Conservation (phyloP, 2,888 invertebrate species). For the Lasioglossum morio region DNA sequence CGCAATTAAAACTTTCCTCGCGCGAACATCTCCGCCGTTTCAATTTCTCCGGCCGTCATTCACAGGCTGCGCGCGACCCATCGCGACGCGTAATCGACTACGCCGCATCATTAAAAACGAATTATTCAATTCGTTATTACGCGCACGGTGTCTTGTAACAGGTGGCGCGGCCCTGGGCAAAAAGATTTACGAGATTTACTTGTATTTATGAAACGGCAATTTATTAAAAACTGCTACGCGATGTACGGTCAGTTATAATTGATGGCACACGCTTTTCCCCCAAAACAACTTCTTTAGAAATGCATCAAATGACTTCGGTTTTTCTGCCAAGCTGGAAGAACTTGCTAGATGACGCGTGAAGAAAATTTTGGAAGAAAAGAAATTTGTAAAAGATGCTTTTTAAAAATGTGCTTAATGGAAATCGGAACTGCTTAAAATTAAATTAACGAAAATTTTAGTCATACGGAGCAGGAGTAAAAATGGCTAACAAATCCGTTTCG, state of each 20-base stretch:
- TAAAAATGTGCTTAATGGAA: too few relatives aligned
- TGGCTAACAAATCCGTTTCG: too few relatives aligned
- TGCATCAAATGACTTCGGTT: too few relatives aligned
- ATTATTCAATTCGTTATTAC: slow-evolving; percentile 19
- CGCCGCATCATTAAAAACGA: slow-evolving; percentile 40
- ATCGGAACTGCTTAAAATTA: too few relatives aligned
- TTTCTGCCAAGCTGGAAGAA: too few relatives aligned
- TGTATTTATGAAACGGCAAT: background rate
- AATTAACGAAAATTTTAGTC: too few relatives aligned
- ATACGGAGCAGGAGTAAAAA: too few relatives aligned
- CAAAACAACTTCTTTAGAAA: too few relatives aligned
- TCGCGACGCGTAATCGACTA: slow-evolving; percentile 26
- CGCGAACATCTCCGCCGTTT: slow-evolving; percentile 54
- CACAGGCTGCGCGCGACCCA: slow-evolving; percentile 43
- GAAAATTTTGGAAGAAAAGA: too few relatives aligned
- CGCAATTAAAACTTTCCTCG: slow-evolving; percentile 71
- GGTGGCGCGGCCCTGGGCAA: background rate
- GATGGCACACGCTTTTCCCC: background rate
- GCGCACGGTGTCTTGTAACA: slow-evolving; percentile 29
- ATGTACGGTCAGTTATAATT: background rate
- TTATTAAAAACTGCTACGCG: background rate
- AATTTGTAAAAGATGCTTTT: too few relatives aligned
- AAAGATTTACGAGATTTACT: slow-evolving; percentile 6
- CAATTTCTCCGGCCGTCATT: slow-evolving; percentile 44
- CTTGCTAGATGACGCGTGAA: too few relatives aligned